Evolutionary conservation across 2,113 vertebrate species (phyloP), one percentile per base, ranked within the genome.

Genomic region (Notothenia rossii): DNA sequence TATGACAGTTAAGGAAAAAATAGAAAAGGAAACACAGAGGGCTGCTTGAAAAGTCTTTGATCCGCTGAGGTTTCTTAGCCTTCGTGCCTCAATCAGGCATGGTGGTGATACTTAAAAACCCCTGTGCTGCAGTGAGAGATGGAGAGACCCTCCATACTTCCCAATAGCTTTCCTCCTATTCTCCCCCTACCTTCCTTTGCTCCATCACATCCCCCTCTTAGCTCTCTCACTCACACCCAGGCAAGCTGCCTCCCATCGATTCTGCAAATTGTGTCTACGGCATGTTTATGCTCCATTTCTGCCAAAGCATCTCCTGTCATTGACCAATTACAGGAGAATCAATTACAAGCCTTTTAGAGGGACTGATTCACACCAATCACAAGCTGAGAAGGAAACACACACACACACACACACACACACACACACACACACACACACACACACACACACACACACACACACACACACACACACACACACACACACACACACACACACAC

Each of bases 311-410:
- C 93, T 93, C 84, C 92, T 89, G 92, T 93, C 92, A 93, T 89
- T 91, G 91, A 92, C 89, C 94, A 94, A 94, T 95, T 94, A 95
- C 91, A 92, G 88, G 86, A 86, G 88, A 95, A 95, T 95, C 94
- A 94, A 95, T 95, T 95, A 94, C 90, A 88, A 93, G 88, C 91
- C 89, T 94, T 93, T 94, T 92, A 91, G 86, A 85, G 85, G 62
- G 81, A 82, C 77, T 54, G 79, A 90, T 86, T 90, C 84, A 67
- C 80, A 85, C 82, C 25, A 60, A 75, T 86, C 81, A 82, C 75
- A 45, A 29, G 65, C 56, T 79, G 77, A 80, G 74, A 79, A 76
- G 66, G 68, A 70, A 64, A 73, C 61, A 77, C 62, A 80, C 58
- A 62, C 40, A 50, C 40, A 75, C 59, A 59, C 61, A 68, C 18